Percentiles rank a stretch among this genome's conserved stretches.
These are phyloP conservation scores for Sebastes trivittatus DNA, from an alignment of 2,797 vertebrate genomes.

Conservation along the genomic window DNA sequence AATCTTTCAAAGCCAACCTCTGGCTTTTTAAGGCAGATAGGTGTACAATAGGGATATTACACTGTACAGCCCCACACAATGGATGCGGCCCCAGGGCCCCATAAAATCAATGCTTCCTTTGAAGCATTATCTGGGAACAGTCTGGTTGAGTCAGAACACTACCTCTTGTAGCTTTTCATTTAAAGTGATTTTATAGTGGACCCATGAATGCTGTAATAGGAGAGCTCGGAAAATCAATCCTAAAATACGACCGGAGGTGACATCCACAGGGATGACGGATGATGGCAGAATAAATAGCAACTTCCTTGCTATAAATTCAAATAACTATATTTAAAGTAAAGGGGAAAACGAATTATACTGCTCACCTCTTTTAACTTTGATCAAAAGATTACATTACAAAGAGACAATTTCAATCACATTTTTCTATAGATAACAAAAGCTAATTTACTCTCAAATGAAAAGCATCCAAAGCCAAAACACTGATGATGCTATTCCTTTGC, in stretches of 20 bases:
- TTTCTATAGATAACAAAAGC: background rate
- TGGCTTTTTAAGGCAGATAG: constrained; percentile 30
- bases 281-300: background rate
- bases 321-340: background rate
- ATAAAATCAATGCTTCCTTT: constrained; percentile 43
- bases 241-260: background rate
- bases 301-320: background rate
- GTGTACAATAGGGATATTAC: constrained; percentile 17
- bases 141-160: constrained; percentile 26
- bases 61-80: constrained; percentile 18
- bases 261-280: background rate
- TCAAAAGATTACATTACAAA: background rate
- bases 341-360: background rate
- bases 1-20: constrained; percentile 30
- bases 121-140: constrained; percentile 25
- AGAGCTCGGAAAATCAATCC: constrained; percentile 15
- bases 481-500: background rate
- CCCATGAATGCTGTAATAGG: background rate
- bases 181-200: constrained; percentile 33
- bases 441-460: background rate
- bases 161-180: background rate
- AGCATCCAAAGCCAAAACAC: background rate
- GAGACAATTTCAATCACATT: background rate
- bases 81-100: constrained; percentile 7
- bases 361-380: background rate